These are phyloP conservation scores for Pollenia angustigena DNA, from an alignment of 2,888 invertebrate species.

Conservation along the genomic window DNA sequence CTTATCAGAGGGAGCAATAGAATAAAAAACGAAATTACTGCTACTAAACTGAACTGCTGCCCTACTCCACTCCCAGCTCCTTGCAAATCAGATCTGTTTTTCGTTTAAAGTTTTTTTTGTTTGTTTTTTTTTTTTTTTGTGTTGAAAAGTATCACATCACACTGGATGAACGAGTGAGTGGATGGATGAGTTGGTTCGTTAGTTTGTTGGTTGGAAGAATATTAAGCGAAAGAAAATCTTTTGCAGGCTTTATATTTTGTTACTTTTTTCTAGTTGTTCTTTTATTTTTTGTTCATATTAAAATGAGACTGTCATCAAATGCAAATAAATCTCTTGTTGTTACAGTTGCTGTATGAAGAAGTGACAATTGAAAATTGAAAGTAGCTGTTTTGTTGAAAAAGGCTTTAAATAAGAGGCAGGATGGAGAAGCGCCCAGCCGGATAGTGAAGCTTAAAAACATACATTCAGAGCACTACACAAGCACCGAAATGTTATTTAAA, in stretches of 20 bases:
- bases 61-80: slow-evolving; percentile 20
- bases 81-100: slow-evolving; percentile 27
- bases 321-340: slow-evolving; percentile 71
- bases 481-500: too few relatives aligned
- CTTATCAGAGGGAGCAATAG: not conserved
- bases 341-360: slow-evolving; percentile 9
- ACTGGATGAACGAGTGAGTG: slow-evolving; percentile 7
- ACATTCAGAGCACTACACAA: too few relatives aligned
- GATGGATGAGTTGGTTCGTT: slow-evolving; percentile 5
- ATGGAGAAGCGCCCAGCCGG: too few relatives aligned
- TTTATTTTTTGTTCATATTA: slow-evolving; percentile 4
- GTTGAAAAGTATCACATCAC: slow-evolving; percentile 20
- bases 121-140: too few relatives aligned
- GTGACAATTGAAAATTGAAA: slow-evolving; percentile 63
- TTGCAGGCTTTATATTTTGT: slow-evolving; percentile 12
- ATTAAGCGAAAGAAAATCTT: slow-evolving; percentile 38
- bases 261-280: not conserved
- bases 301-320: slow-evolving; percentile 69
- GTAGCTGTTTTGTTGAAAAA: slow-evolving; percentile 4
- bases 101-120: not conserved
- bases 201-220: slow-evolving; percentile 12
- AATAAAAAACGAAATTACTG: slow-evolving; percentile 28
- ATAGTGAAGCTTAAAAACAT: too few relatives aligned
- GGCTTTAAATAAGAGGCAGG: not conserved
- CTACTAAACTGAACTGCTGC: slow-evolving; percentile 17